Evolutionary conservation across 2,888 invertebrate species (phyloP).

Genomic region (Nomada hirtipes): DNA sequence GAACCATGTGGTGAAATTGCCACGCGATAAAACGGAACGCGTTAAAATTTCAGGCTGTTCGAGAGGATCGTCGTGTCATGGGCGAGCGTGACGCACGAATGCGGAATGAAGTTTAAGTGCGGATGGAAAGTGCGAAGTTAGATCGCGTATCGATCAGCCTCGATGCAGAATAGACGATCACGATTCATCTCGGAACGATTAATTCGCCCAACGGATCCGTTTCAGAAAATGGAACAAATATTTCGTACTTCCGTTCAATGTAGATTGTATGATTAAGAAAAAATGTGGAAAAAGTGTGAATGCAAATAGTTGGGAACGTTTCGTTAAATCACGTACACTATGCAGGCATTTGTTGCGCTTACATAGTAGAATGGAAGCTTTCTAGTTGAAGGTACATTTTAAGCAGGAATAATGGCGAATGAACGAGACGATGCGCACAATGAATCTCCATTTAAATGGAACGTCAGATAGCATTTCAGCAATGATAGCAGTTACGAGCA

Average conservation of each 20-base stretch:
- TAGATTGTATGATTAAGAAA: too few species aligned
- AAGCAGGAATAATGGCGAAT: constrained; percentile 4
- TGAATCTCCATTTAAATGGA: neutral
- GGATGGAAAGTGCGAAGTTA: neutral
- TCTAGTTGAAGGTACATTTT: neutral
- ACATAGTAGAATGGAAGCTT: neutral
- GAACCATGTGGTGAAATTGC: constrained; percentile 19
- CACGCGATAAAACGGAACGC: constrained; percentile 10
- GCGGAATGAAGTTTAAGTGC: neutral
- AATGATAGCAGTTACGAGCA: neutral
- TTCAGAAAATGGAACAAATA: too few species aligned
- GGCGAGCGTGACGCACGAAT: neutral
- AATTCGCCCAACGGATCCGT: too few species aligned
- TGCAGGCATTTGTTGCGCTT: neutral
- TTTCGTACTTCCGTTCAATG: too few species aligned
- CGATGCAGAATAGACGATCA: neutral
- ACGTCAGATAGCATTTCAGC: constrained; percentile 5
- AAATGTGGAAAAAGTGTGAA: too few species aligned
- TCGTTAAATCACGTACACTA: neutral
- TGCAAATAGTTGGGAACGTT: neutral
- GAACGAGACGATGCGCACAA: neutral
- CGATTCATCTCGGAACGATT: too few species aligned
- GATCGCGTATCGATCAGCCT: neutral
- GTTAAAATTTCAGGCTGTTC: constrained; percentile 19
- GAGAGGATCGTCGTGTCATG: constrained; percentile 12